Evolutionary conservation across 2,113 vertebrate genomes (phyloP).

Genomic region (Poeciliopsis prolifica): DNA sequence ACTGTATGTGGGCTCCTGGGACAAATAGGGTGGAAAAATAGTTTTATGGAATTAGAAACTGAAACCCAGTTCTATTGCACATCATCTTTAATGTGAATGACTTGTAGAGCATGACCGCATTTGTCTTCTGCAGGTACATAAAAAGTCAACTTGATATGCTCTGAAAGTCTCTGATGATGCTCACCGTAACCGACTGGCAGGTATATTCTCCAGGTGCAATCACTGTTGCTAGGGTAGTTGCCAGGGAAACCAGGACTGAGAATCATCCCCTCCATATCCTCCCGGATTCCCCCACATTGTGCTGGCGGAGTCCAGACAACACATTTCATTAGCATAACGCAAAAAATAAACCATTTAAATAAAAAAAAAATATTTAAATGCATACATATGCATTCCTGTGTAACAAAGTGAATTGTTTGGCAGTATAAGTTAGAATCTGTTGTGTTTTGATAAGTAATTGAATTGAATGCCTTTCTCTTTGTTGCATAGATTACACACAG

Average conservation of each 20-base stretch:
- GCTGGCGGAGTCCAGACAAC: slow-evolving; percentile 74
- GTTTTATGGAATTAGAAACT: background rate
- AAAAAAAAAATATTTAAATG: no score
- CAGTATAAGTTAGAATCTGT: no score
- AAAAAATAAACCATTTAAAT: slow-evolving; percentile 23
- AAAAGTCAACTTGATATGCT: slow-evolving; percentile 7
- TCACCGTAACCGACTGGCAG: slow-evolving; percentile 95
- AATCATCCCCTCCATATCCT: slow-evolving; percentile 95
- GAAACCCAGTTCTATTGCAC: background rate
- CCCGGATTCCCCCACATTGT: slow-evolving; percentile 91
- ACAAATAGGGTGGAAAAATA: background rate
- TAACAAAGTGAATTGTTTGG: no score
- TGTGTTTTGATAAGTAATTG: no score
- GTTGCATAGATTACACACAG: no score
- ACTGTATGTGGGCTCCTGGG: slow-evolving; percentile 93
- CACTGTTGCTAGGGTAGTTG: slow-evolving; percentile 97
- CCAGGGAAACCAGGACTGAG: slow-evolving; percentile 98
- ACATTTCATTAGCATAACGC: slow-evolving; percentile 25
- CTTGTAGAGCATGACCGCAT: background rate
- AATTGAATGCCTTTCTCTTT: no score
- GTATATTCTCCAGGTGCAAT: slow-evolving; percentile 95
- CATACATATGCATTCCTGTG: no score
- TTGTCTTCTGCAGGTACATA: slow-evolving; percentile 1
- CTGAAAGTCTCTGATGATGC: slow-evolving; percentile 44
- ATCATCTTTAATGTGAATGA: background rate